Evolutionary conservation across 2,888 invertebrate genomes (phyloP).

Genomic region (Macaria liturata): DNA sequence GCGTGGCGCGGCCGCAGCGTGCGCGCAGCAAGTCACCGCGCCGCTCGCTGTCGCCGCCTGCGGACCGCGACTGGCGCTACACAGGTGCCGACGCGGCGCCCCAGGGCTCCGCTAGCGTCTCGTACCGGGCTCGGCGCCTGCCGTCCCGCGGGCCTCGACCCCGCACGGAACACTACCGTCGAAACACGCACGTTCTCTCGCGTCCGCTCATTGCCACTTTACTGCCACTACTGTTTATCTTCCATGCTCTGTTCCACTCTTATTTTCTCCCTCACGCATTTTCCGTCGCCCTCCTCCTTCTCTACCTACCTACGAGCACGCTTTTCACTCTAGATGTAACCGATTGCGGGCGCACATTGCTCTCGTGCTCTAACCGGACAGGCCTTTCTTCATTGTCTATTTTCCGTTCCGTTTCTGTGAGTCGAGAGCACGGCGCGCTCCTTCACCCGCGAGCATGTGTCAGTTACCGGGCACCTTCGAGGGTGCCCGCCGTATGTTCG

Average conservation of each 20-base stretch:
- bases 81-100: constrained; percentile 74
- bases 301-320: constrained; percentile 63
- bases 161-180: constrained; percentile 80
- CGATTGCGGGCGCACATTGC: constrained; percentile 42
- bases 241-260: constrained; percentile 69
- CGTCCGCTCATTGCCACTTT: constrained; percentile 77
- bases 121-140: constrained; percentile 25
- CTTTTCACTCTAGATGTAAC: constrained; percentile 53
- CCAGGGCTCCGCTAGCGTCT: constrained; percentile 44
- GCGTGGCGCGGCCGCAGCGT: constrained; percentile 76
- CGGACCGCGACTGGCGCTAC: constrained; percentile 85
- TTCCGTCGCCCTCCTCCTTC: constrained; percentile 70
- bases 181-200: constrained; percentile 72
- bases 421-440: constrained; percentile 39
- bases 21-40: constrained; percentile 92
- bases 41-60: constrained; percentile 92
- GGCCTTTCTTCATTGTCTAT: not conserved
- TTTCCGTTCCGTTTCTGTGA: not conserved
- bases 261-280: constrained; percentile 74
- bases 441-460: constrained; percentile 42
- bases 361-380: constrained; percentile 14
- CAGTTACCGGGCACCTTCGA: constrained; percentile 19
- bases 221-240: constrained; percentile 76
- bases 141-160: constrained; percentile 61
- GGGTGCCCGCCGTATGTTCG: constrained; percentile 9